phyloP scores from a whole-genome alignment of 2,797 vertebrate species.

The Cebuella pygmaea region DNA sequence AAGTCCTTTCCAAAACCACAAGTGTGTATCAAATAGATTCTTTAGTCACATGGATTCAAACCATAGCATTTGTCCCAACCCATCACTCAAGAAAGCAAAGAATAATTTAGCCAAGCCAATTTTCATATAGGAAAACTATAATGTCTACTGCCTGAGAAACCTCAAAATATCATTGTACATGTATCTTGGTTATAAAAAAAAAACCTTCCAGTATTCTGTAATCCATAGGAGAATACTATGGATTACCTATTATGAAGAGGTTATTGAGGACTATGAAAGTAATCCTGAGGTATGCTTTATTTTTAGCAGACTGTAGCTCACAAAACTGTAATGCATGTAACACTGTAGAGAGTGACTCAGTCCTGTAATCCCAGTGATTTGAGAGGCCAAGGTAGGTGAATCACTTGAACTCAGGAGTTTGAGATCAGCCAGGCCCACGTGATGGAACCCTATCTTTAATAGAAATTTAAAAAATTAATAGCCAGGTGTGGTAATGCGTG shows the following conservation, averaged over 20 bases:
- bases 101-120: background rate
- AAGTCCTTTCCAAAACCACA: conserved; percentile 64
- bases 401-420: too few relatives aligned
- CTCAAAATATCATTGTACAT: conserved; percentile 14
- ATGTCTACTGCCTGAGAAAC: conserved; percentile 18
- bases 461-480: too few relatives aligned
- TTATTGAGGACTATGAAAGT: background rate
- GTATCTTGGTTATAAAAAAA: conserved; percentile 17
- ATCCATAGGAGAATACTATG: background rate
- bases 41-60: conserved; percentile 55
- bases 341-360: background rate
- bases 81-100: conserved; percentile 40
- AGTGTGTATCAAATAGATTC: conserved; percentile 47
- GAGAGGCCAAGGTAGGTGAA: too few relatives aligned
- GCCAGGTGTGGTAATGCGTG: too few relatives aligned
- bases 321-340: background rate
- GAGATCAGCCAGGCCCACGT: too few relatives aligned
- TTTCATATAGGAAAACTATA: background rate
- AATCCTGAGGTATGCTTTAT: background rate
- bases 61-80: conserved; percentile 60
- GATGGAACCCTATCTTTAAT: too few relatives aligned
- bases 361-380: too few relatives aligned
- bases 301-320: background rate
- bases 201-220: background rate
- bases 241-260: conserved; percentile 48